Evolutionary conservation across 2,888 invertebrate genomes (phyloP), one percentile per base, ranked within the genome.

Genomic region (Erebia ligea): DNA sequence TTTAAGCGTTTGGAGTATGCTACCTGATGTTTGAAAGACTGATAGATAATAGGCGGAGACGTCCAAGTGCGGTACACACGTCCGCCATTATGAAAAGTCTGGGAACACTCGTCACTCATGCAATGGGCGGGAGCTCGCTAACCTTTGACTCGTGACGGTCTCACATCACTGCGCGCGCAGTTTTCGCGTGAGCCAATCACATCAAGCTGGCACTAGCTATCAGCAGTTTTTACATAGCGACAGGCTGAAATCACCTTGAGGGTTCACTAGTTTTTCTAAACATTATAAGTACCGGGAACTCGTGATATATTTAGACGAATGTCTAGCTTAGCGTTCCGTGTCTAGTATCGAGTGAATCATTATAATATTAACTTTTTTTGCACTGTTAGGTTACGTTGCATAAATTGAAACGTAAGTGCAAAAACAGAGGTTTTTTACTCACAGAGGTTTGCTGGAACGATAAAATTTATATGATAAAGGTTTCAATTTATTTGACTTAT

Each of bases 111-210:
- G 34, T 34, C 34, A 34, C 34, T 34, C 62, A 63, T 50, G 62
- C 25, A 63, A 50, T 48, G 62, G 62, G 62, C 62, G 62, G 21
- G 1, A 25, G 21, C 10, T n/a, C 17, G 9, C 17, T 58, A 62
- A 63, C 62, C 50, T 63, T 62, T 62, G 48, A 63, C 62, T 50
- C 62, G 25, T 63, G 62, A 50, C 62, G 62, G 62, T 63, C 62
- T 25, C 62, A 25, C 62, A 10, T 25, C 48, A 25, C 8, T 10
- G 48, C 61, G 40, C 61, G 61, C 61, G 19, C 40, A 58, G 34
- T 58, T 34, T 13, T 61, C 45, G 45, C 61, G 19, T 25, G 15
- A 48, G 62, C 62, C 62, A 63, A 63, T 63, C 48, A 50, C 17
- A 25, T 19, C 11, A 4, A 15, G 6, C 15, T 34, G 34, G 5